Conservation (phyloP, 2,797 vertebrate species). For the Tadarida brasiliensis region DNA sequence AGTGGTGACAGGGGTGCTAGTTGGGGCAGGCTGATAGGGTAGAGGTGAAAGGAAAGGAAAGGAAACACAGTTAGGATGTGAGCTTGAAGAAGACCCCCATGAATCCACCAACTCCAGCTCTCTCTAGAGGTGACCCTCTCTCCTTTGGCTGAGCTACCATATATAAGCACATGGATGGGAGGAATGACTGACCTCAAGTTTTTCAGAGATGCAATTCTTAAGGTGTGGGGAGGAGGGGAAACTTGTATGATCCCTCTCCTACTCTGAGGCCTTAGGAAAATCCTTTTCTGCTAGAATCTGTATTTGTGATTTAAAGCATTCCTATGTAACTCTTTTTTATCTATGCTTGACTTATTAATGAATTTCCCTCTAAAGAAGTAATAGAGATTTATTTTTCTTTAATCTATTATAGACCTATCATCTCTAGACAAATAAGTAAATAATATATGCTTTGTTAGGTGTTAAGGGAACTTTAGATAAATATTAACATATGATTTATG, state of each 20-base stretch:
- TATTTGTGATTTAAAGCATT: slow-evolving; percentile 50
- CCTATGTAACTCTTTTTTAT: neutral
- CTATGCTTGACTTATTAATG: slow-evolving; percentile 46
- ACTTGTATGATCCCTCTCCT: neutral
- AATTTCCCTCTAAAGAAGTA: slow-evolving; percentile 50
- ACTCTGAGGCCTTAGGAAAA: neutral
- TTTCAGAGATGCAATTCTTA: neutral
- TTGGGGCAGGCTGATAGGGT: neutral
- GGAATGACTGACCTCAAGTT: neutral
- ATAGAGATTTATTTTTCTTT: slow-evolving; percentile 58
- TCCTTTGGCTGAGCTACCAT: neutral
- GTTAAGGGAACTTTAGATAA: slow-evolving; percentile 56
- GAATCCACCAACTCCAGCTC: neutral
- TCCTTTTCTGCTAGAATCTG: neutral
- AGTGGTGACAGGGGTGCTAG: neutral
- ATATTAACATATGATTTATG: neutral
- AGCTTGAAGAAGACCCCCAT: neutral
- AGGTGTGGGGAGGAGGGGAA: neutral
- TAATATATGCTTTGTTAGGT: slow-evolving; percentile 26
- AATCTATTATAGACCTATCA: neutral
- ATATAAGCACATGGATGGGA: neutral
- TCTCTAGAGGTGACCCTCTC: neutral
- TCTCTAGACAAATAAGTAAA: slow-evolving; percentile 50
- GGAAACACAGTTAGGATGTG: neutral
- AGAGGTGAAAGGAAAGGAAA: neutral